phyloP scores from a whole-genome alignment of 1,140 invertebrate species.

The Papilio machaon region DNA sequence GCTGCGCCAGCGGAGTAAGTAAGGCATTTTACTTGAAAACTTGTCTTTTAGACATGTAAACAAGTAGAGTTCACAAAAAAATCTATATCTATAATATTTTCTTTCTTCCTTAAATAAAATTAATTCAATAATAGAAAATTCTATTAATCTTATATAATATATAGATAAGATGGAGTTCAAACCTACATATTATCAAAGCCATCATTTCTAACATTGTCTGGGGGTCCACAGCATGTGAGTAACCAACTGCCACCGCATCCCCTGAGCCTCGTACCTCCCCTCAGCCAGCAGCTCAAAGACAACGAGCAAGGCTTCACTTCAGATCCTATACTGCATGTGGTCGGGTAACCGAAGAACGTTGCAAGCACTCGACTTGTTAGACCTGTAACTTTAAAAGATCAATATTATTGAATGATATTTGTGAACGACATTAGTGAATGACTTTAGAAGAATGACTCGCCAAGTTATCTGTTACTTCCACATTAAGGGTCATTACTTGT shows the following conservation, averaged over 20 bases:
- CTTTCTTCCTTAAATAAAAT: no score
- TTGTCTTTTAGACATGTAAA: no score
- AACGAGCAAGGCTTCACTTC: constrained; percentile 84
- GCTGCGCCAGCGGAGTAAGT: no score
- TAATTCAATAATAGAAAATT: no score
- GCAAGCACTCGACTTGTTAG: constrained; percentile 81
- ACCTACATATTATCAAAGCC: constrained; percentile 71
- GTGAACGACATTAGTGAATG: not conserved
- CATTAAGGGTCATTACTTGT: no score
- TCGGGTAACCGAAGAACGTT: constrained; percentile 83
- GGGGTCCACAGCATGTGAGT: constrained; percentile 86
- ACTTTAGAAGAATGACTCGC: not conserved
- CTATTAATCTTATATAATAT: not conserved
- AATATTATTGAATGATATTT: not conserved
- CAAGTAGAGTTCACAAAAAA: no score
- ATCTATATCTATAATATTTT: no score
- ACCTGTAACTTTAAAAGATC: constrained; percentile 51
- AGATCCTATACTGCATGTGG: constrained; percentile 83
- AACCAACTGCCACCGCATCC: constrained; percentile 86
- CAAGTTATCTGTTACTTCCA: no score
- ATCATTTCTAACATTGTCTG: constrained; percentile 50
- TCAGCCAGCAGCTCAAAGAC: constrained; percentile 87
- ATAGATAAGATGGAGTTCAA: not conserved
- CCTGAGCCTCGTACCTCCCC: constrained; percentile 84
- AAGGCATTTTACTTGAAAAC: no score